These are phyloP conservation scores for Okapia johnstoni DNA, from an alignment of 2,113 vertebrate genomes.

Conservation along the genomic window DNA sequence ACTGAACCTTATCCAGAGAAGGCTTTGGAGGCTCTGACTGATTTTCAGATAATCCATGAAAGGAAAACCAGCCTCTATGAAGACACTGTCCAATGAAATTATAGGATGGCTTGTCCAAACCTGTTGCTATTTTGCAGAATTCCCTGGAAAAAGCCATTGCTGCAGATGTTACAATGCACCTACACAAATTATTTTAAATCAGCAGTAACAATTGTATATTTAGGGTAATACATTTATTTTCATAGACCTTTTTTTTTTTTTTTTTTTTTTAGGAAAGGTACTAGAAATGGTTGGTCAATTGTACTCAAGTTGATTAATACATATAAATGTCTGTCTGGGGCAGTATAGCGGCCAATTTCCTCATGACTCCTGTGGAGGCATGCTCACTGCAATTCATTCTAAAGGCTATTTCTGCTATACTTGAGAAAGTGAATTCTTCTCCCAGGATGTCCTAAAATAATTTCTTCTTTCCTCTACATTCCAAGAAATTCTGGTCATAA, in stretches of 20 bases:
- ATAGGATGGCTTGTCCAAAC: neutral
- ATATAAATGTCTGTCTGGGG: neutral
- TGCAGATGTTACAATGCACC: neutral
- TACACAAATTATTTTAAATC: neutral
- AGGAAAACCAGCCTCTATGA: slow-evolving; percentile 12
- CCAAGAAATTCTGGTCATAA: neutral
- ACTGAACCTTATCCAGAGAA: neutral
- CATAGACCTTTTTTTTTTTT: neutral
- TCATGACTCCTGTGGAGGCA: neutral
- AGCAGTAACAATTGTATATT: neutral
- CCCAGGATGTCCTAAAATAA: neutral
- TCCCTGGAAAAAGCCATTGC: neutral
- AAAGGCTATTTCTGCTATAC: neutral
- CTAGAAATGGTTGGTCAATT: neutral
- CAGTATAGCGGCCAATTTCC: neutral
- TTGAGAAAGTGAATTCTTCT: neutral
- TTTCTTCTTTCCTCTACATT: neutral
- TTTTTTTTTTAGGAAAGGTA: neutral
- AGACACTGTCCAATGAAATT: slow-evolving; percentile 31
- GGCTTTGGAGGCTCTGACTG: slow-evolving; percentile 38
- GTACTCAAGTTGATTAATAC: neutral
- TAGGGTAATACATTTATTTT: neutral
- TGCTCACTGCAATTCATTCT: neutral
- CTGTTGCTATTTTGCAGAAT: slow-evolving; percentile 41
- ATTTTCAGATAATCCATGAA: slow-evolving; percentile 24